These are phyloP conservation scores for Orestias chungarensis DNA, from an alignment of 2,797 vertebrate species.

Conservation along the genomic window DNA sequence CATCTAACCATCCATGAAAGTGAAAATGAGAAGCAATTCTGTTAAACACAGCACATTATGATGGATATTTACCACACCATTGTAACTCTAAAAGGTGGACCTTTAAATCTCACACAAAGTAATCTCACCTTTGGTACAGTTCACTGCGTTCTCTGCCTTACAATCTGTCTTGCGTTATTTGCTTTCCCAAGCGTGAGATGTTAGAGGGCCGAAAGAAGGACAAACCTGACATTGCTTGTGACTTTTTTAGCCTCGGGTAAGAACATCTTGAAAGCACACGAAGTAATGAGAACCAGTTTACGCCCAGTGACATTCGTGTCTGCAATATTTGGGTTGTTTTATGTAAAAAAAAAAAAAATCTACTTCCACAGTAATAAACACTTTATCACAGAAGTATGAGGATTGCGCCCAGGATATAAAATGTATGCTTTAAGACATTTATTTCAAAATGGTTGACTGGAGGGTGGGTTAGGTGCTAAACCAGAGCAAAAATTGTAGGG, in stretches of 20 bases:
- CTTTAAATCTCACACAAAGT: slow-evolving; percentile 76
- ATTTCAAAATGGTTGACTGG: neutral
- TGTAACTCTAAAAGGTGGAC: slow-evolving; percentile 69
- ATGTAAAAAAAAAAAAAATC: too few species aligned
- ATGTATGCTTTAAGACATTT: neutral
- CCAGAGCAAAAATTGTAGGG: too few species aligned
- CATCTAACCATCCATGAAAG: slow-evolving; percentile 78
- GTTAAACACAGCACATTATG: slow-evolving; percentile 74
- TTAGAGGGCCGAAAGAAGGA: slow-evolving; percentile 60
- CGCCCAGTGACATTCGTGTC: neutral
- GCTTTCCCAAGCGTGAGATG: slow-evolving; percentile 59
- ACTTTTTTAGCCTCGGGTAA: slow-evolving; percentile 58
- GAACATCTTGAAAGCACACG: slow-evolving; percentile 29
- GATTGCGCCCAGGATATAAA: neutral
- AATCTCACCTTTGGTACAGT: slow-evolving; percentile 75
- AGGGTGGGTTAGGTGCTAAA: too few species aligned
- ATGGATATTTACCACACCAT: slow-evolving; percentile 76
- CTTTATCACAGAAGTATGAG: neutral
- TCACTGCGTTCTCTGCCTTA: slow-evolving; percentile 61
- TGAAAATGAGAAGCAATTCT: slow-evolving; percentile 77
- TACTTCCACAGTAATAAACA: neutral
- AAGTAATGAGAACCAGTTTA: slow-evolving; percentile 38
- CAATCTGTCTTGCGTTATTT: slow-evolving; percentile 71
- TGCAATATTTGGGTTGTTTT: neutral
- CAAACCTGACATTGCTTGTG: slow-evolving; percentile 64